Evolutionary conservation across 2,888 invertebrate species (phyloP).

Genomic region (Cephalotes varians): DNA sequence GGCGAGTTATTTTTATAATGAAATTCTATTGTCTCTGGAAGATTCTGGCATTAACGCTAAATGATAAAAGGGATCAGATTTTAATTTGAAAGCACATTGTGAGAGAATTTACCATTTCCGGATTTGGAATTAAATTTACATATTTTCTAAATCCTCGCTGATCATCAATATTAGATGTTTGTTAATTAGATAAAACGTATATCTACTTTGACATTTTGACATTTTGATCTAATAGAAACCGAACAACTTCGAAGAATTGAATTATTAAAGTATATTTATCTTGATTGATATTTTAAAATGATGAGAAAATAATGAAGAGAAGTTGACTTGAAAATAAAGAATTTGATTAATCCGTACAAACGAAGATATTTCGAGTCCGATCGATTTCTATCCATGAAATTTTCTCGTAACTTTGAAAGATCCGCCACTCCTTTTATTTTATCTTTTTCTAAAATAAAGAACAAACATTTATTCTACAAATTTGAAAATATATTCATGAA

Average conservation of each 20-base stretch:
- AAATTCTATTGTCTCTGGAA: not conserved
- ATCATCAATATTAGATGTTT: not conserved
- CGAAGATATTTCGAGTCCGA: no score
- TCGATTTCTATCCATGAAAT: no score
- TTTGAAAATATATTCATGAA: no score
- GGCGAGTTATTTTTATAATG: slow-evolving; percentile 30
- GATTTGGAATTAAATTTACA: not conserved
- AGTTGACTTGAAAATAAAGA: not conserved
- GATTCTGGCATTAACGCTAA: not conserved
- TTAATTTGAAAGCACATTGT: not conserved
- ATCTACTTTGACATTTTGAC: not conserved
- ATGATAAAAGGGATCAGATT: not conserved
- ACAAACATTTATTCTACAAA: no score
- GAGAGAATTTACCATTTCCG: not conserved
- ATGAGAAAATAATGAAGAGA: not conserved
- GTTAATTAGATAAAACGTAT: not conserved
- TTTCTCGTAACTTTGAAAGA: no score
- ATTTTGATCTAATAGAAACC: not conserved
- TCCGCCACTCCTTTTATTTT: no score
- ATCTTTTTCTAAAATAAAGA: no score
- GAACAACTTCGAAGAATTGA: not conserved
- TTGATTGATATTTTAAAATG: not conserved
- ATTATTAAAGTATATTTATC: not conserved
- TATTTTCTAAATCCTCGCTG: not conserved
- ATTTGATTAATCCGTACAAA: no score